Evolutionary conservation across 2,888 invertebrate genomes (phyloP).

Genomic region (Melanostoma scalare): DNA sequence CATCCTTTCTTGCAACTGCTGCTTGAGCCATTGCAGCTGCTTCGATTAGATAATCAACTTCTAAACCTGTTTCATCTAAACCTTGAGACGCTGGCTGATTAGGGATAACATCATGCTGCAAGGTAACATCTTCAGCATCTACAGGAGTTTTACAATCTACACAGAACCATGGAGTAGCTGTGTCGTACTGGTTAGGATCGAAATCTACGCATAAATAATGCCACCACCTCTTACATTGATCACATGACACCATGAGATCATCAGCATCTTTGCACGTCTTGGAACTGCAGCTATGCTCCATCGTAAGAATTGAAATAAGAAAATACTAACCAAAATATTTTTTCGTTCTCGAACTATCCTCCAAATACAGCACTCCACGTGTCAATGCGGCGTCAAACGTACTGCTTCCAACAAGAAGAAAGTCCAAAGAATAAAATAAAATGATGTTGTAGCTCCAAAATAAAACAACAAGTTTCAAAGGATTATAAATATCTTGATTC

Average conservation of each 20-base stretch:
- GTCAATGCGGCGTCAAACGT: no score
- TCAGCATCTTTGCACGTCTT: slow-evolving; percentile 1
- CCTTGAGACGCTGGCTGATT: neutral
- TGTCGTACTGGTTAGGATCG: slow-evolving; percentile 9
- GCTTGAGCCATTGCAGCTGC: slow-evolving; percentile 27
- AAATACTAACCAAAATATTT: neutral
- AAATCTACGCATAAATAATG: slow-evolving; percentile 40
- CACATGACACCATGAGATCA: slow-evolving; percentile 7
- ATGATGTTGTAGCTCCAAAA: slow-evolving; percentile 18
- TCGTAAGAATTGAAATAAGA: neutral
- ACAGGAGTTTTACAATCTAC: neutral
- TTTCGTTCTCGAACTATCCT: neutral
- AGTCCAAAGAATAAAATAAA: slow-evolving; percentile 23
- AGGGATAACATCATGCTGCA: neutral
- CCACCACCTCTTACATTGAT: slow-evolving; percentile 36
- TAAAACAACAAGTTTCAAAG: no score
- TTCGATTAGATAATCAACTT: slow-evolving; percentile 5
- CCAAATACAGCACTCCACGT: no score
- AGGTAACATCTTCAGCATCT: neutral
- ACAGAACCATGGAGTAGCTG: slow-evolving; percentile 24
- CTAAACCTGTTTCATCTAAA: neutral
- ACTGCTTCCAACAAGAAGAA: neutral
- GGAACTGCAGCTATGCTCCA: slow-evolving; percentile 5
- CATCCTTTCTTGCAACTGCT: slow-evolving; percentile 17
- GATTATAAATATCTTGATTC: no score